Evolutionary conservation across 2,113 vertebrate genomes (phyloP), one percentile per base, ranked within the genome.

Genomic region (Callorhinus ursinus): DNA sequence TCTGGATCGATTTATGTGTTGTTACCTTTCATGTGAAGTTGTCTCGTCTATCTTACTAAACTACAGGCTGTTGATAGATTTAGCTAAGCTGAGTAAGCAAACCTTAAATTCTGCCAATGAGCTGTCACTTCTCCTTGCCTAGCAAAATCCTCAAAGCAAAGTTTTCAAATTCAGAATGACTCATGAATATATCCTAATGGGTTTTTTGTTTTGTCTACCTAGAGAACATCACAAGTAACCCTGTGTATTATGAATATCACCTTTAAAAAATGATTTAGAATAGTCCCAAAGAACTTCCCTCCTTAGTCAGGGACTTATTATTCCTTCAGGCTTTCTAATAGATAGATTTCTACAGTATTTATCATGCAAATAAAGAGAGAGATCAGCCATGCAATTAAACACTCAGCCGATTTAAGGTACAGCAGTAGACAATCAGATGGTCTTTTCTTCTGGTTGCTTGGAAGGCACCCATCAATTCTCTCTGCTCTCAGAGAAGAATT

Each of bases 201-300:
- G 2, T 57, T 61, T 74, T 95, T 77, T 95, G 28, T 59, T 93
- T 93, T 76, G 11, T 90, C 87, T 90, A 36, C 67, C 85, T 88
- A 88, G 49, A 89, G 39, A 97, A 81, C 55, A 93, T 84, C 65
- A 88, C 28, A 80, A 9, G 5, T 87, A 95, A 84, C 28, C 49
- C 87, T 97, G 80, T 88, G 11, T n/a, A 36, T 63, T 67, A 88
- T 49, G 22, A 89, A 22, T 71, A 92, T n/a, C 36, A 59, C 59
- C 65, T 95, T 95, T 92, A 46, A 95, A 92, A 95, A 92, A 46
- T 87, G 57, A 93, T 71, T 95, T 90, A 92, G 53, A 85, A 97
- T 57, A 65, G 22, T 55, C 31, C 71, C 69, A 71, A 77, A 96
- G 36, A 77, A 87, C 28, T 83, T 63, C 67, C 16, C 36, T 53